These are phyloP conservation scores for Anisognathus igniventris DNA, from an alignment of 2,797 vertebrate species.

Conservation along the genomic window DNA sequence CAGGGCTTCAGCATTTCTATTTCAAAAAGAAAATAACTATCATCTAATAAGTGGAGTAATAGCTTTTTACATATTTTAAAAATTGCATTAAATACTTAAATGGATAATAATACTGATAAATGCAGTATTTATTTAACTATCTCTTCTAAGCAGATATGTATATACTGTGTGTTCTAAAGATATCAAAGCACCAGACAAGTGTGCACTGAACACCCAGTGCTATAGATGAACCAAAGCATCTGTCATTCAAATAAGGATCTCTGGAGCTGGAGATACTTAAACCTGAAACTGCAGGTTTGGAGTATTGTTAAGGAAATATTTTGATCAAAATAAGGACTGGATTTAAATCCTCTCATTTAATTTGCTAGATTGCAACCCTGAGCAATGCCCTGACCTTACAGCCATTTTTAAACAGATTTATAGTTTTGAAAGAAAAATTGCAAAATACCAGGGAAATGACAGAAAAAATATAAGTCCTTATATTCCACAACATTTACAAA, in stretches of 20 bases:
- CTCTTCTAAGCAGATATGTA: background rate
- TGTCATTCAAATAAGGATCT: background rate
- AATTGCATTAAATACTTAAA: background rate
- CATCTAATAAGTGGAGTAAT: background rate
- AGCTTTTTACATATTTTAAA: background rate
- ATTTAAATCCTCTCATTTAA: background rate
- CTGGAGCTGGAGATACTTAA: background rate
- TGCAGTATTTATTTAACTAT: background rate
- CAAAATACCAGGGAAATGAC: background rate
- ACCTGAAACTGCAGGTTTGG: background rate
- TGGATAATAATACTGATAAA: background rate
- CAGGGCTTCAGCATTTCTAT: background rate
- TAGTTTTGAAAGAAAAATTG: background rate
- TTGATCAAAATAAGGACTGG: background rate
- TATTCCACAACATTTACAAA: background rate
- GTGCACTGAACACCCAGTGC: background rate
- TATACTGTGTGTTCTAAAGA: background rate
- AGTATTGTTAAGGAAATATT: background rate
- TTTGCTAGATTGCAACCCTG: background rate
- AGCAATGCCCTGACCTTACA: background rate
- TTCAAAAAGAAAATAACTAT: background rate
- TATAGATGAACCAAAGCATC: background rate
- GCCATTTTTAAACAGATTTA: background rate
- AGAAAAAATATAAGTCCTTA: background rate
- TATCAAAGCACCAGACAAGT: background rate